phyloP scores from a whole-genome alignment of 2,113 vertebrate genomes.

The Crocuta crocuta region DNA sequence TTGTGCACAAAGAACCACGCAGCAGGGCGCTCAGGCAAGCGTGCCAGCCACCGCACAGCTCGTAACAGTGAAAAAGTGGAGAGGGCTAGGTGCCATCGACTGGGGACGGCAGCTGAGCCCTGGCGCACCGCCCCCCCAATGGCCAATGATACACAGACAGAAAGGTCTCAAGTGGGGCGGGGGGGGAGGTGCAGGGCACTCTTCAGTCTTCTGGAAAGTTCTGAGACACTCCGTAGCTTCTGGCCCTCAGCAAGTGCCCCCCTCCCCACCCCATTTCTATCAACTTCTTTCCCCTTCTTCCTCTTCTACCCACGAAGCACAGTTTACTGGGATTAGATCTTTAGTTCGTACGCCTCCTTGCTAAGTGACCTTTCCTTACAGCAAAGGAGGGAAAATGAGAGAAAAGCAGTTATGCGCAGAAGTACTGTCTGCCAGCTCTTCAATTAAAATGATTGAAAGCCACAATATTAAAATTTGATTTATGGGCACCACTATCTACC shows the following conservation, averaged over 20 bases:
- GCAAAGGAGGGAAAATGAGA: conserved; percentile 64
- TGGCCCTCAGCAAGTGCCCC: not conserved
- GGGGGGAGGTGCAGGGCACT: not conserved
- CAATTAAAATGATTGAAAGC: conserved; percentile 82
- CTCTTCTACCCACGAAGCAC: not conserved
- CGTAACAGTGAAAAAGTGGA: rapidly evolving
- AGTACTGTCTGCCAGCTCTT: conserved; percentile 79
- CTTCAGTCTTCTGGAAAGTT: not conserved
- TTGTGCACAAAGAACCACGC: not conserved
- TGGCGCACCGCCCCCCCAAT: rapidly evolving
- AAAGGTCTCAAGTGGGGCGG: rapidly evolving
- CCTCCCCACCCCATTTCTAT: not conserved
- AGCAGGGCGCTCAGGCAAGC: rapidly evolving
- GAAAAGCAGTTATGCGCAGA: conserved; percentile 33
- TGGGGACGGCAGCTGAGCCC: rapidly evolving
- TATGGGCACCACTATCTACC: conserved; percentile 78
- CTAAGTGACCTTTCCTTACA: conserved; percentile 30
- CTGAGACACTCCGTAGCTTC: not conserved
- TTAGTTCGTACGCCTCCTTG: conserved; percentile 12
- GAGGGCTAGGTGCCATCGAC: rapidly evolving
- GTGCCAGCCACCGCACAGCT: rapidly evolving
- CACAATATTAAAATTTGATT: conserved; percentile 85
- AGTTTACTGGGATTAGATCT: conserved; percentile 62
- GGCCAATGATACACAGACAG: not conserved
- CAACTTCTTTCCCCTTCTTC: conserved; percentile 15